Percentiles rank a stretch among this genome's conserved stretches.
Conservation (phyloP, 2,888 invertebrate species). For the Erebia aethiops region DNA sequence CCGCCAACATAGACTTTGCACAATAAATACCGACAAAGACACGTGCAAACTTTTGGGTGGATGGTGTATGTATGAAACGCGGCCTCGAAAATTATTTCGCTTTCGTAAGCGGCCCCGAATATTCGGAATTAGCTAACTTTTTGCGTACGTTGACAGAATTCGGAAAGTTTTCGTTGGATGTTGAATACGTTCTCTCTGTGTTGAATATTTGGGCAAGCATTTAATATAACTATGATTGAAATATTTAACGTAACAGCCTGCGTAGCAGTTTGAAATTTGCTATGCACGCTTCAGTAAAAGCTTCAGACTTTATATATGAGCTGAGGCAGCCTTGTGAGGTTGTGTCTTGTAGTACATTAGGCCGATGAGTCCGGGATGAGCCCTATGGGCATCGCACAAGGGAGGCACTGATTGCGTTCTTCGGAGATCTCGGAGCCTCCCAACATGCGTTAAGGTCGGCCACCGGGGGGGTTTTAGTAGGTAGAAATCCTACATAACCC, state of each 20-base stretch:
- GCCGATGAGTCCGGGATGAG: too few relatives aligned
- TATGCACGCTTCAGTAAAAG: too few relatives aligned
- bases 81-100: constrained; percentile 30
- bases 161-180: constrained; percentile 25
- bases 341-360: too few relatives aligned
- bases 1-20: constrained; percentile 27
- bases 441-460: too few relatives aligned
- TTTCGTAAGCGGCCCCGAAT: constrained; percentile 28
- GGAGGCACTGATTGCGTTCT: too few relatives aligned
- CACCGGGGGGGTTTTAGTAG: too few relatives aligned
- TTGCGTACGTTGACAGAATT: constrained; percentile 29
- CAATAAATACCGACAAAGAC: constrained; percentile 39
- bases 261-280: not conserved
- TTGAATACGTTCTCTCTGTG: constrained; percentile 23
- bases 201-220: not conserved
- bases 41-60: constrained; percentile 37
- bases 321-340: too few relatives aligned
- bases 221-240: not conserved
- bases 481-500: too few relatives aligned
- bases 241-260: not conserved
- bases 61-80: constrained; percentile 35
- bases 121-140: constrained; percentile 38
- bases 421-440: too few relatives aligned
- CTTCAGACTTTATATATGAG: too few relatives aligned
- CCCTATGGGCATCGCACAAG: too few relatives aligned